Base-by-base conservation (phyloP, 2,797 vertebrate species). In the Triplophysa yarkandensis region DNA sequence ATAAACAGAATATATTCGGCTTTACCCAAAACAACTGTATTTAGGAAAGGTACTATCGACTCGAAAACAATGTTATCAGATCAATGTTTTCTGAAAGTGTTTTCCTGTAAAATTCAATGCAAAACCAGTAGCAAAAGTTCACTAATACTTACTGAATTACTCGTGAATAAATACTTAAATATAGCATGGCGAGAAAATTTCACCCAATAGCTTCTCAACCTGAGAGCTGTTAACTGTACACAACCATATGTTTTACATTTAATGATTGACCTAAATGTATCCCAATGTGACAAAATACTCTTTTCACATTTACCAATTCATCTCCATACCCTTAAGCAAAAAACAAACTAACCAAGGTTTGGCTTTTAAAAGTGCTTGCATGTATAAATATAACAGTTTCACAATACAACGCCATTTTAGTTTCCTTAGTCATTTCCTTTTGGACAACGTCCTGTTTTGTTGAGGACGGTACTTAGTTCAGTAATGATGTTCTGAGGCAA, bases 381-480 rank as follows among this genome's bases (percentile, higher is more conserved):
- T 11, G 23, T 54, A 25, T 6, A 2, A 54, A 54, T 27, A 54
- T 13, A 23, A 13, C 11, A 54, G 4, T 50, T 50, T 23, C 2
- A 50, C 46, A 50, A 50, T 10, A 21, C 23, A 55, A 17, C 30
- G 27, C 16, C 1, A 55, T 58, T 32, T 58, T 58, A 32, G 28
- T 3, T 69, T 39, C 52, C 50, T 82, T 85, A 89, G 74, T 86
- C 84, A 77, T 90, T 84, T 77, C 79, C 87, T 57, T 85, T 86
- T 62, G 85, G 67, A 0, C 25, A 65, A 83, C 91, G 93, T 16
- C 88, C 86, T 0, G 75, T 93, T 80, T 93, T 94, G 60, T 82
- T 93, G 30, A 98, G 87, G 71, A 98, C 95, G 0, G 86, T 86
- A 71, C 79, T 96, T 1, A 98, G 91, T 81, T 98, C 96, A 21